Conservation (phyloP, 2,888 invertebrate species). For the Cataglyphis cursor region DNA sequence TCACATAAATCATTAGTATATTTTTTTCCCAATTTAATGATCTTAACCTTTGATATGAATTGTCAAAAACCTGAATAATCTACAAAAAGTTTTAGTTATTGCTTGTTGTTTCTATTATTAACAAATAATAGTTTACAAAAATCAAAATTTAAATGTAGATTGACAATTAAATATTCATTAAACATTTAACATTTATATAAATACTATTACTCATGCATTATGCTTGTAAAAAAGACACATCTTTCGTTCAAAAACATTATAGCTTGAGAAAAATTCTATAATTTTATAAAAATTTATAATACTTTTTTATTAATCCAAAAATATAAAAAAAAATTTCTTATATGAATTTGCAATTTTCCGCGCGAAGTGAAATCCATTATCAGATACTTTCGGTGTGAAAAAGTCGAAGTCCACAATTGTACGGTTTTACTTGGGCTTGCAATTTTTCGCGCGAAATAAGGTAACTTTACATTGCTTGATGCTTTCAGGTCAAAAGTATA, state of each 20-base stretch:
- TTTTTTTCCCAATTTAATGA: not conserved
- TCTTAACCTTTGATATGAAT: not conserved
- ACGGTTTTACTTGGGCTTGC: not conserved
- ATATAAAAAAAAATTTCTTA: not conserved
- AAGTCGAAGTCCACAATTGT: not conserved
- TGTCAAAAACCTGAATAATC: not conserved
- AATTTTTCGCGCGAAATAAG: not conserved
- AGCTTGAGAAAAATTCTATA: not conserved
- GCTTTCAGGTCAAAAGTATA: not conserved
- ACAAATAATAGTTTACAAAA: not conserved
- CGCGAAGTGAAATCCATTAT: not conserved
- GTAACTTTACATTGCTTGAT: conserved; percentile 1
- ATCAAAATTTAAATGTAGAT: not conserved
- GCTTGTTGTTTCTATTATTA: not conserved
- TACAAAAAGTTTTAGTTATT: not conserved
- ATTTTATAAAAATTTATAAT: not conserved
- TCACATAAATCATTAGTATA: not conserved
- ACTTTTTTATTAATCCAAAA: not conserved
- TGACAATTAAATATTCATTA: not conserved
- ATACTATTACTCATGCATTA: not conserved
- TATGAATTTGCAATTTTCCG: not conserved
- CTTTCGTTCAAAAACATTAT: not conserved
- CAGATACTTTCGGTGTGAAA: not conserved
- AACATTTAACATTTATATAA: not conserved
- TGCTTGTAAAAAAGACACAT: not conserved